A percentile compares a stretch with the other conserved stretches of the same genome.
Conservation (phyloP, 2,113 vertebrate species). For the Microtus pennsylvanicus region DNA sequence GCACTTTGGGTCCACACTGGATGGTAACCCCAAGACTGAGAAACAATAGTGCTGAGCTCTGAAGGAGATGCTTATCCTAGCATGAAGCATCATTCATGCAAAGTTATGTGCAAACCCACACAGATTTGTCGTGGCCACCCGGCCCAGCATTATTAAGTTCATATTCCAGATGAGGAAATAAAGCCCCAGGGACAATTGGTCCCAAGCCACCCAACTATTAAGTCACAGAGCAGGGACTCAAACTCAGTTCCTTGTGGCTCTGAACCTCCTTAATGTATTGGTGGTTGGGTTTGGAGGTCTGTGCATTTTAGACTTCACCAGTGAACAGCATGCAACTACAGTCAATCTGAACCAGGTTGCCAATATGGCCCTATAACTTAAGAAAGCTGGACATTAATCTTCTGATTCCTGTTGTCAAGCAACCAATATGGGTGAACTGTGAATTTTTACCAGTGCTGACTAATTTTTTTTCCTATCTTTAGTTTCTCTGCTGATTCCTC, state of each 20-base stretch:
- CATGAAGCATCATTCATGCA: neutral
- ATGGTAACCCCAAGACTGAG: neutral
- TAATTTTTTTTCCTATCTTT: neutral
- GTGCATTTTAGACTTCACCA: neutral
- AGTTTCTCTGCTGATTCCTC: neutral
- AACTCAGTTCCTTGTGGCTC: neutral
- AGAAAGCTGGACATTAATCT: neutral
- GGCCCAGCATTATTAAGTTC: neutral
- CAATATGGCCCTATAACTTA: neutral
- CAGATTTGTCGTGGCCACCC: neutral
- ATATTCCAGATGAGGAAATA: conserved; percentile 46
- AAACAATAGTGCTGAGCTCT: neutral
- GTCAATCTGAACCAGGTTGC: neutral
- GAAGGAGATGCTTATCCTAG: neutral
- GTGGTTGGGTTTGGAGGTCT: neutral
- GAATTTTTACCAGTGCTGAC: neutral
- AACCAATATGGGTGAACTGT: neutral
- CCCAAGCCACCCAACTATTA: neutral
- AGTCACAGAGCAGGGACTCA: conserved; percentile 1
- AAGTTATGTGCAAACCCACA: neutral
- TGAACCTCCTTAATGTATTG: neutral
- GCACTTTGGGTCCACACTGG: neutral
- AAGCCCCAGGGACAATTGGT: neutral
- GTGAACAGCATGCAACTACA: neutral
- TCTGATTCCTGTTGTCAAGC: neutral